phyloP scores from a whole-genome alignment of 2,113 vertebrate genomes.

The Pantherophis guttatus region DNA sequence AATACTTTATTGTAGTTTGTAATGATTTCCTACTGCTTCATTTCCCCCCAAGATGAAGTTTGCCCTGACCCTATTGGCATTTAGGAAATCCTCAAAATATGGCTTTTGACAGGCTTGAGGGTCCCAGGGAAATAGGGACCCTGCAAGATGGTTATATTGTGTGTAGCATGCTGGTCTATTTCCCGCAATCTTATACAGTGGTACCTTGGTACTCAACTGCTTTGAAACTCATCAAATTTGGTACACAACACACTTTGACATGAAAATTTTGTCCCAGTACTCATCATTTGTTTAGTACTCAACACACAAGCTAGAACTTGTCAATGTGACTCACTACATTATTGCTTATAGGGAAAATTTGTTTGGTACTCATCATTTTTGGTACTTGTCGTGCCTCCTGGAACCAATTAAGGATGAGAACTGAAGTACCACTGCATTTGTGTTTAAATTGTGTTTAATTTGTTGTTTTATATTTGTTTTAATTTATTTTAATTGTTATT shows the following conservation, averaged over 20 bases:
- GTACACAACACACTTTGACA: too few relatives aligned
- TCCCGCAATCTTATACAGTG: neutral
- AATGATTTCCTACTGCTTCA: neutral
- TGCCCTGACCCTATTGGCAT: neutral
- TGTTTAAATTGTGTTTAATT: neutral
- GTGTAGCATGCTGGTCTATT: neutral
- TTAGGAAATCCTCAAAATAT: neutral
- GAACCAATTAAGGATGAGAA: too few relatives aligned
- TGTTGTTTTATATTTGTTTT: neutral
- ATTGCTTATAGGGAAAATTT: too few relatives aligned
- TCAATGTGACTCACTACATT: too few relatives aligned
- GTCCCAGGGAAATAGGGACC: neutral
- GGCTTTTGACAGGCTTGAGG: too few relatives aligned
- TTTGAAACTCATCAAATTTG: too few relatives aligned
- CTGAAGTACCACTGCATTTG: neutral
- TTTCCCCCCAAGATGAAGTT: neutral
- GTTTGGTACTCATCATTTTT: too few relatives aligned
- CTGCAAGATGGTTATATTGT: neutral
- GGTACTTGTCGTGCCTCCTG: too few relatives aligned
- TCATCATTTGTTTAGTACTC: too few relatives aligned
- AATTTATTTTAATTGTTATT: neutral
- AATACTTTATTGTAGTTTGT: neutral
- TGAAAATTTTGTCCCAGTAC: too few relatives aligned
- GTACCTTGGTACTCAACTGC: too few relatives aligned
- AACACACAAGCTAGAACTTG: too few relatives aligned